These are phyloP conservation scores for Sebastes vulpes DNA, from an alignment of 2,797 vertebrate species.

Conservation along the genomic window DNA sequence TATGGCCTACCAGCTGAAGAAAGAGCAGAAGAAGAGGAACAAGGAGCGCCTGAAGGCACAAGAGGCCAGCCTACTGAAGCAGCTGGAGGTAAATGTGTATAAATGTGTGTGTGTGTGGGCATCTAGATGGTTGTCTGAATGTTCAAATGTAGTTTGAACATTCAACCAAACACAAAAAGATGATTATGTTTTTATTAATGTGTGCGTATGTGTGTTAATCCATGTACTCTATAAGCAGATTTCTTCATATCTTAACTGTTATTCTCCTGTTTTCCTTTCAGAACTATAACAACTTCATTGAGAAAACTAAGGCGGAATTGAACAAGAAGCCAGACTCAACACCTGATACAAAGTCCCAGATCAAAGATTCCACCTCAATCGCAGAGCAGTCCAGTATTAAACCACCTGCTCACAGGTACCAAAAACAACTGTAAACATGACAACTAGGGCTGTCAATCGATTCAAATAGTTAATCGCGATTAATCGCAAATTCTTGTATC, in stretches of 20 bases:
- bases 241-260: neutral
- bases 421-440: neutral
- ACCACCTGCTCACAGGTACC: conserved; percentile 87
- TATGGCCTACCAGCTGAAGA: conserved; percentile 94
- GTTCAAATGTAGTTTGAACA: neutral
- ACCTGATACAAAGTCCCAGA: conserved; percentile 86
- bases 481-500: too few relatives aligned
- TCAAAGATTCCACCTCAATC: conserved; percentile 85
- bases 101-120: neutral
- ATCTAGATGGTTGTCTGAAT: neutral
- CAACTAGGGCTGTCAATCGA: too few relatives aligned
- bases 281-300: conserved; percentile 96
- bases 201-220: neutral
- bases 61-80: conserved; percentile 95
- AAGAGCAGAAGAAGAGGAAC: conserved; percentile 94
- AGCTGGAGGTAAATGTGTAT: conserved; percentile 90
- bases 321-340: conserved; percentile 87
- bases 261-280: conserved; percentile 54
- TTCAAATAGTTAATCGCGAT: too few relatives aligned
- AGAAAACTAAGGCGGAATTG: conserved; percentile 96
- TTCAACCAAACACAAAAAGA: neutral
- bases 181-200: neutral
- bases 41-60: conserved; percentile 97
- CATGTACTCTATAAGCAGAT: neutral
- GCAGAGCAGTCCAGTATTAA: conserved; percentile 87